phyloP scores from a whole-genome alignment of 2,113 vertebrate genomes.

The Lonchura striata region DNA sequence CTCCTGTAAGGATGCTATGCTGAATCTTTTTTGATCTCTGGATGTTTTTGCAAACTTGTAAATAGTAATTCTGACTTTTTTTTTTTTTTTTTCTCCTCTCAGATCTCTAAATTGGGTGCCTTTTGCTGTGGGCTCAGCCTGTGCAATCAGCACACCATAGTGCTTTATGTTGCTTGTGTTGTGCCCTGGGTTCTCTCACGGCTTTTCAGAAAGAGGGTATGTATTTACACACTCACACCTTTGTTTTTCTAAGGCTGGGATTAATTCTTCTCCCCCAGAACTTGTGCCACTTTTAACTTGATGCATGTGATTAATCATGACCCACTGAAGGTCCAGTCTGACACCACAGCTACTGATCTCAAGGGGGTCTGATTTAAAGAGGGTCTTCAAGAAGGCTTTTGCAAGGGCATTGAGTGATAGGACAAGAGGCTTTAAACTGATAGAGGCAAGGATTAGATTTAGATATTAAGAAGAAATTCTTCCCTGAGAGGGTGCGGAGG shows the following conservation, averaged over 20 bases:
- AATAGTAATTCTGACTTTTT: not conserved
- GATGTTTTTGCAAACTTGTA: not conserved
- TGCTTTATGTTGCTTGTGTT: slow-evolving; percentile 83
- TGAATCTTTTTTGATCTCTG: not conserved
- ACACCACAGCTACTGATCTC: not conserved
- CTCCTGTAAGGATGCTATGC: not conserved
- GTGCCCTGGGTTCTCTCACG: slow-evolving; percentile 85
- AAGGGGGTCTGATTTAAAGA: not conserved
- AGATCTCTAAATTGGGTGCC: slow-evolving; percentile 87
- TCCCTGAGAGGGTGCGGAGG: accelerated
- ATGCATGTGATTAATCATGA: not conserved
- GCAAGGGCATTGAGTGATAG: not conserved
- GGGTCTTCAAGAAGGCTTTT: not conserved
- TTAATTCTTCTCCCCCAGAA: not conserved
- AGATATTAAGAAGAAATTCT: not conserved
- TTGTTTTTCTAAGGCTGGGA: not conserved
- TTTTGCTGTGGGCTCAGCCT: slow-evolving; percentile 93
- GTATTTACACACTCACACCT: not conserved
- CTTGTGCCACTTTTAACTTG: not conserved
- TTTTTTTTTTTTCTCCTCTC: not conserved
- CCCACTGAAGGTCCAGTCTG: not conserved
- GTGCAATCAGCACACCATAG: slow-evolving; percentile 94
- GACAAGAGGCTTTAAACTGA: not conserved
- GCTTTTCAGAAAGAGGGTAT: slow-evolving; percentile 78
- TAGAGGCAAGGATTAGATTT: not conserved